These are phyloP conservation scores for Galago senegalensis DNA, from an alignment of 2,797 vertebrate species.

Conservation along the genomic window DNA sequence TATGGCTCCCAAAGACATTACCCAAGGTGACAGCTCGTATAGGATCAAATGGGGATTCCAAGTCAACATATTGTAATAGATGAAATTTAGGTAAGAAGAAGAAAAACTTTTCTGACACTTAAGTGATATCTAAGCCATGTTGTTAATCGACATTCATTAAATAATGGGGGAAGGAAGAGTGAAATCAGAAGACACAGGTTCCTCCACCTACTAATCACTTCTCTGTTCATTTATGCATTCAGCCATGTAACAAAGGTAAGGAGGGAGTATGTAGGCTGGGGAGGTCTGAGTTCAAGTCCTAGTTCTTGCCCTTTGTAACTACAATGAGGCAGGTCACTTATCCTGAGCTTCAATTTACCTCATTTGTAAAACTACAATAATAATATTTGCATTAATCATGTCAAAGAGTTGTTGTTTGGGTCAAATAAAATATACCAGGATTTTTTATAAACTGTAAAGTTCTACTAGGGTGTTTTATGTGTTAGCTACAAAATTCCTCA, in stretches of 20 bases:
- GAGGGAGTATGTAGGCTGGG: not conserved
- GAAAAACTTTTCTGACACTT: not conserved
- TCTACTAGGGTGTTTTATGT: not conserved
- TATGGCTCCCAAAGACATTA: not conserved
- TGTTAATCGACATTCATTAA: not conserved
- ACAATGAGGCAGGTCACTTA: not conserved
- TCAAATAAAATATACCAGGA: slow-evolving; percentile 53
- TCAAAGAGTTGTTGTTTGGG: not conserved
- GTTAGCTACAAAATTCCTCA: slow-evolving; percentile 39
- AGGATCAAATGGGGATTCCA: not conserved
- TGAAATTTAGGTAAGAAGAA: not conserved
- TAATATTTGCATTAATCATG: not conserved
- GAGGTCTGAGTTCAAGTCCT: not conserved
- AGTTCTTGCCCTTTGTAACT: not conserved
- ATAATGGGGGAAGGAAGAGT: not conserved
- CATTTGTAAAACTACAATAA: slow-evolving; percentile 29
- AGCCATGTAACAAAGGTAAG: not conserved
- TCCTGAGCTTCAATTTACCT: not conserved
- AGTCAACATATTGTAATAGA: not conserved
- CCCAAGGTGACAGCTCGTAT: not conserved
- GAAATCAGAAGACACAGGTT: not conserved
- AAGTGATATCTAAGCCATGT: not conserved
- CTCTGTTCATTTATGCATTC: not conserved
- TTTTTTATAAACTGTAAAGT: slow-evolving; percentile 6
- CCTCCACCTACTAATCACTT: not conserved